Evolutionary conservation across 2,797 vertebrate genomes (phyloP).

Genomic region (Falco columbarius): DNA sequence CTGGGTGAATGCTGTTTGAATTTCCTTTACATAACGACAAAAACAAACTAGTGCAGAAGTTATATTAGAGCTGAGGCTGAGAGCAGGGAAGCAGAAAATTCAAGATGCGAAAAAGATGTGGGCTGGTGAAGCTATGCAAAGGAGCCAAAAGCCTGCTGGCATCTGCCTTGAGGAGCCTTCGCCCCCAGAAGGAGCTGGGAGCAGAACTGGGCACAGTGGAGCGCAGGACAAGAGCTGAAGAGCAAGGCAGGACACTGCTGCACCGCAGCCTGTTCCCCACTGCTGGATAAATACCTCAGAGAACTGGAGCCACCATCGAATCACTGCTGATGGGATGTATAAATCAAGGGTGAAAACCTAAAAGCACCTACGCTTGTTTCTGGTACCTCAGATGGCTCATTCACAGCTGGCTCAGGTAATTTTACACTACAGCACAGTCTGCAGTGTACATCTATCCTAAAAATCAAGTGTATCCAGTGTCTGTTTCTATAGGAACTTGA

Average conservation of each 20-base stretch:
- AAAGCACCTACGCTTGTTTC: background rate
- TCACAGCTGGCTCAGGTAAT: background rate
- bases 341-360: background rate
- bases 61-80: background rate
- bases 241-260: background rate
- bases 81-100: background rate
- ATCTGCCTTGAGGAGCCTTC: background rate
- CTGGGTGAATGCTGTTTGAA: background rate
- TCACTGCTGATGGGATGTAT: background rate
- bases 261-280: background rate
- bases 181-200: background rate
- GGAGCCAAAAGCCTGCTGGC: background rate
- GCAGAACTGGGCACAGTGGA: background rate
- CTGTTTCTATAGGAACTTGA: background rate
- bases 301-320: background rate
- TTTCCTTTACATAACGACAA: background rate
- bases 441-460: background rate
- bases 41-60: background rate
- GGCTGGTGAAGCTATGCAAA: background rate
- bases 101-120: background rate
- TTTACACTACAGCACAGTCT: background rate
- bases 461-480: background rate
- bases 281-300: accelerated
- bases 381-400: background rate
- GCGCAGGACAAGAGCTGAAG: background rate